Conservation (phyloP, 2,888 invertebrate species). For the Campoplex capitator region DNA sequence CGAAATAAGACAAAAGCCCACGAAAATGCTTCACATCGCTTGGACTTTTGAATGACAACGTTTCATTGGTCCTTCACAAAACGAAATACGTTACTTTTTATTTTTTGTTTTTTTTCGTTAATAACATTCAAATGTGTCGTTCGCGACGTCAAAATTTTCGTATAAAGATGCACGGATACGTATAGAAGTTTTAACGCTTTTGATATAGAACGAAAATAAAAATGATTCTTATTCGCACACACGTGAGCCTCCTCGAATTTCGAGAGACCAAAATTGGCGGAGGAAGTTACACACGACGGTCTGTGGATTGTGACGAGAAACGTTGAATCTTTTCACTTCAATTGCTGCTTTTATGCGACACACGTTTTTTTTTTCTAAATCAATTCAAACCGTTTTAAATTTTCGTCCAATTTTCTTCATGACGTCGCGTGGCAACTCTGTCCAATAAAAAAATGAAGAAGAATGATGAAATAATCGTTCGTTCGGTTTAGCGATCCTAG, state of each 20-base stretch:
- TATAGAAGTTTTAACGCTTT: no score
- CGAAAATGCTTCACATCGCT: no score
- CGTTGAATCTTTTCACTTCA: no score
- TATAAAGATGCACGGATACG: conserved; percentile 17
- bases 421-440: conserved; percentile 39
- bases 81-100: no score
- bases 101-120: neutral
- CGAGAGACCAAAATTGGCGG: conserved; percentile 59
- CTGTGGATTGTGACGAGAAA: no score
- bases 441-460: conserved; percentile 53
- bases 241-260: conserved; percentile 32
- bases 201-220: no score
- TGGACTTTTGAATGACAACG: no score
- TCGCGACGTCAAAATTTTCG: conserved; percentile 20
- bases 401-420: conserved; percentile 6
- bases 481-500: conserved; percentile 71
- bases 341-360: no score
- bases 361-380: no score
- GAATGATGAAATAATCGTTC: conserved; percentile 55
- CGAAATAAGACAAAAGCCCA: no score
- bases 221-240: no score
- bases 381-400: neutral
- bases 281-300: conserved; percentile 19
- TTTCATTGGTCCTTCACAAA: no score
- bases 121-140: conserved; percentile 36